These are phyloP conservation scores for Dusona sp. DNA, from an alignment of 2,888 invertebrate species.

Conservation along the genomic window DNA sequence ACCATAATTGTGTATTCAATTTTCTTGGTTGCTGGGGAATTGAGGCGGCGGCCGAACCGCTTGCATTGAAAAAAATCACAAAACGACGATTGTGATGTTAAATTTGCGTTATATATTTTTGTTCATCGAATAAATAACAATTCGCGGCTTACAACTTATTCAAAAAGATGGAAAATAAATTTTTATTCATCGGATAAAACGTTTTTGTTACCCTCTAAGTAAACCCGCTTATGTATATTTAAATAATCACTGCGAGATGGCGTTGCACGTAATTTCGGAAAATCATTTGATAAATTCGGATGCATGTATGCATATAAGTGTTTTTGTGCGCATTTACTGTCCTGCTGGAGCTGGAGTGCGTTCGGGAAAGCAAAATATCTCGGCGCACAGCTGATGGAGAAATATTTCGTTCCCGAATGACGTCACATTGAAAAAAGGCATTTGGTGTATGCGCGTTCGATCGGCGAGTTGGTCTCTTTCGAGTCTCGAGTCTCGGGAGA, in stretches of 20 bases:
- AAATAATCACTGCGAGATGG: conserved; percentile 7
- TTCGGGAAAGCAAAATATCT: conserved; percentile 46
- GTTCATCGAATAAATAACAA: not conserved
- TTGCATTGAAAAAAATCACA: not conserved
- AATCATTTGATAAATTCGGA: conserved; percentile 8
- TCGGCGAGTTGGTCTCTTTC: conserved; percentile 67
- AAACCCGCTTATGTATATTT: not conserved
- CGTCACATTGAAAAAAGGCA: conserved; percentile 81
- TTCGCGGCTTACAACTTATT: not conserved
- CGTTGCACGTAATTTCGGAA: not conserved
- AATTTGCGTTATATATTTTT: not conserved
- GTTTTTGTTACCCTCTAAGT: not conserved
- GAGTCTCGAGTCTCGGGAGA: conserved; percentile 28
- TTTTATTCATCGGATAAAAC: not conserved
- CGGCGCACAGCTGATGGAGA: conserved; percentile 78
- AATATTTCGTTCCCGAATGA: conserved; percentile 71
- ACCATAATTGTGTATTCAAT: too few relatives aligned
- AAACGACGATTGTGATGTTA: not conserved
- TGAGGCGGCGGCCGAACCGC: not conserved
- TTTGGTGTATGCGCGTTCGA: conserved; percentile 82
- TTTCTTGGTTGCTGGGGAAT: too few relatives aligned
- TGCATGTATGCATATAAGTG: not conserved
- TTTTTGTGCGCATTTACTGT: not conserved
- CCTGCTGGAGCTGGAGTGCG: conserved; percentile 19
- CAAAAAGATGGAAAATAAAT: not conserved